Evolutionary conservation across 2,888 invertebrate species (phyloP), one percentile per base, ranked within the genome.

Genomic region (Sinopyrophorus schimmeli): DNA sequence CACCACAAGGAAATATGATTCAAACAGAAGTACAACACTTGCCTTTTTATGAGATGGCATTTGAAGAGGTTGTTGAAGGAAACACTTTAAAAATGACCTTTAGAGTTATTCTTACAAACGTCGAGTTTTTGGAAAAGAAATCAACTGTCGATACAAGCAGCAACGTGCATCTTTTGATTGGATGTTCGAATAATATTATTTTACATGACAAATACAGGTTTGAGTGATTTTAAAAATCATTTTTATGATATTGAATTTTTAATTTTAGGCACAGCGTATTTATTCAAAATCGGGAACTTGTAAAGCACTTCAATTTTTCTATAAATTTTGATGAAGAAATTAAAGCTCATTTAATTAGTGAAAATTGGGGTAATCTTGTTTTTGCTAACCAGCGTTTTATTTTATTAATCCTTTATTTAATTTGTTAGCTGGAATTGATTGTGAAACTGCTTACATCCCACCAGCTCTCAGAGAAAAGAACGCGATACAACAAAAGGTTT

Each of bases 1-100:
- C 87, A 7, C 89, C 89, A 28, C 82, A 85, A 56, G 89, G 89
- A 2, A 84, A 84, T 64, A 70, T 79, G 27, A 65, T 89, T 2
- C 76, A 80, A 26, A 82, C 84, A 52, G 79, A 82, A 69, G 78
- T 84, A 7, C 70, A 72, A 28, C 70, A 79, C 11, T 73, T 88
- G 2, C 89, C 89, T 0, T 77, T 79, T 59, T 89, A 86, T 68
- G 69, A 73, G 14, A 53, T 85, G 9, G 68, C 47, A 4, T 18
- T 74, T 27, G 59, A 55, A 26, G 24, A 47, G 6, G 28, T 30
- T 9, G 26, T 46, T 14, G 14, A 16, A 5, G 9, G 24, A 7
- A 18, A 47, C 1, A 21, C 5, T 2, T 14, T 40, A 23, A 30
- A 35, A 32, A 15, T 55, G 21, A 37, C 47, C 11, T 24, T 56